These are phyloP conservation scores for Galeopterus variegatus DNA, from an alignment of 2,113 vertebrate genomes.

Conservation along the genomic window DNA sequence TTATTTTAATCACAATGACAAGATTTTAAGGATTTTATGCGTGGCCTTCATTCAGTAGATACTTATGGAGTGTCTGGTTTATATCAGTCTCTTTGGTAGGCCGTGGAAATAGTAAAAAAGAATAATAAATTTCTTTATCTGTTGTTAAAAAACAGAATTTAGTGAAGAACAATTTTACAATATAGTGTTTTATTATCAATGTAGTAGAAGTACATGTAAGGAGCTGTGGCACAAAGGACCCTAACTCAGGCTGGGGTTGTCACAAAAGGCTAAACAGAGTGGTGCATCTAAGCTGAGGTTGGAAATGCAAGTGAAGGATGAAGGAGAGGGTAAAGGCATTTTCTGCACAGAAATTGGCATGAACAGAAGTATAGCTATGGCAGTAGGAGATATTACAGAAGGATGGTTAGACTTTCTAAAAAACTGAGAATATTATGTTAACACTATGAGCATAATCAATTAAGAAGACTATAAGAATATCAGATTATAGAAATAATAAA, in stretches of 20 bases:
- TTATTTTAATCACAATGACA: not conserved
- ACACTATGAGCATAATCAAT: not conserved
- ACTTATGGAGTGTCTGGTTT: not conserved
- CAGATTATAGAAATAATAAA: not conserved
- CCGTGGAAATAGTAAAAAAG: not conserved
- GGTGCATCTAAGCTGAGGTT: not conserved
- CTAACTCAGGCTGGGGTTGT: not conserved
- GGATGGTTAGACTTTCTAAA: not conserved
- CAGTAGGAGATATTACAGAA: not conserved
- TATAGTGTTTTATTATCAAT: not conserved
- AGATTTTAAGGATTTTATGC: slow-evolving; percentile 8
- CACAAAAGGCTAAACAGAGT: not conserved
- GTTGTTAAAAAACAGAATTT: not conserved
- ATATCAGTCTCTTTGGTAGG: not conserved
- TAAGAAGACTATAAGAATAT: not conserved
- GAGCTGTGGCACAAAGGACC: not conserved
- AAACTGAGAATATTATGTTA: not conserved
- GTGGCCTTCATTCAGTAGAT: not conserved
- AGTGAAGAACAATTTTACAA: not conserved
- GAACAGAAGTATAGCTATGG: not conserved
- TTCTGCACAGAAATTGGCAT: not conserved
- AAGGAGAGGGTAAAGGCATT: not conserved
- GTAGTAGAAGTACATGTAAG: not conserved
- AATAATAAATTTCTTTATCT: not conserved
- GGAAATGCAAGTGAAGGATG: not conserved